These are phyloP conservation scores for Haplochromis burtoni DNA, from an alignment of 2,113 vertebrate genomes.

Conservation along the genomic window DNA sequence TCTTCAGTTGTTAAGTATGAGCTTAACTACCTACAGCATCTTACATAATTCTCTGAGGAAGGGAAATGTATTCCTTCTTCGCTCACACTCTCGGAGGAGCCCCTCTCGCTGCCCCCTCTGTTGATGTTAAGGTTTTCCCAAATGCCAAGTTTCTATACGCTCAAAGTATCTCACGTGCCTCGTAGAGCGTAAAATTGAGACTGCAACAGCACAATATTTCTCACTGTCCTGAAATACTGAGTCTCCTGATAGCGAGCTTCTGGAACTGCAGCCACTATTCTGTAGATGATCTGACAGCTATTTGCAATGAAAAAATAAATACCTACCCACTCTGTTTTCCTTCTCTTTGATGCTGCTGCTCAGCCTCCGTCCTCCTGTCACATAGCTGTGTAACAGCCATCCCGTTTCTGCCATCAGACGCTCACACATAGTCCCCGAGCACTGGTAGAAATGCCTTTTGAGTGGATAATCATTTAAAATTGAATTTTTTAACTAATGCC, in stretches of 20 bases:
- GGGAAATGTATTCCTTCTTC: neutral
- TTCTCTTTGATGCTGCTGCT: constrained; percentile 1
- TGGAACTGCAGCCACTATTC: neutral
- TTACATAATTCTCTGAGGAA: neutral
- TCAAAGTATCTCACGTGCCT: neutral
- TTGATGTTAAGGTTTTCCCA: neutral
- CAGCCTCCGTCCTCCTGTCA: neutral
- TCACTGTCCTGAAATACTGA: neutral
- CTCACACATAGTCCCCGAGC: constrained; percentile 19
- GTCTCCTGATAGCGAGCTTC: constrained; percentile 10
- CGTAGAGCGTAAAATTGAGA: neutral
- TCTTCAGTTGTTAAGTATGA: neutral
- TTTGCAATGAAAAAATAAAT: constrained; percentile 27
- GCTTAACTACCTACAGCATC: neutral
- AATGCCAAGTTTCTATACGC: neutral
- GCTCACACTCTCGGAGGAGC: neutral
- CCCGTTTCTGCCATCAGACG: constrained; percentile 21
- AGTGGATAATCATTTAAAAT: constrained; percentile 24
- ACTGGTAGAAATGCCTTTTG: constrained; percentile 25
- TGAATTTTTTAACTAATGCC: constrained; percentile 1
- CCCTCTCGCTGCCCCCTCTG: neutral
- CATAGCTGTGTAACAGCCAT: neutral
- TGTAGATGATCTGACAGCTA: constrained; percentile 29
- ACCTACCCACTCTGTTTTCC: neutral
- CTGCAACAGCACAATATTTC: neutral